Base-by-base conservation (phyloP, 2,113 vertebrate genomes). In the Corapipo altera region DNA sequence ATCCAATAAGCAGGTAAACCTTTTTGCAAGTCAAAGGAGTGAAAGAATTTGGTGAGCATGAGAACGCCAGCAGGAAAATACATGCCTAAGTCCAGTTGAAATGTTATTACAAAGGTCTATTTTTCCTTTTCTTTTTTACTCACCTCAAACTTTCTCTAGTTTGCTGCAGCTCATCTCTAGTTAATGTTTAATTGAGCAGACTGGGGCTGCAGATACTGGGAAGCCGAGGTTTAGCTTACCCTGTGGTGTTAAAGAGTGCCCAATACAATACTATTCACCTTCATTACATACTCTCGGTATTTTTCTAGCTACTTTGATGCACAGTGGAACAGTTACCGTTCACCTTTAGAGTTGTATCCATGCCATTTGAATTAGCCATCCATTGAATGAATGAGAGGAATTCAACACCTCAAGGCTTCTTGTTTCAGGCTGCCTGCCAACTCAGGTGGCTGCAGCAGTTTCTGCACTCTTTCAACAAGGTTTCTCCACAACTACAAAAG, bases 341-440 rank as follows among this genome's bases (percentile, higher is more conserved):
- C 57, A 81, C 62, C 15, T 28, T 75, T 65, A 28, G 59, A 65
- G n/a, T 2, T 64, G 32, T 69, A 64, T 85, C 65, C 70, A 48
- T 3, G 44, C 65, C 87, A 41, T 52, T 75, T 52, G 73, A 96
- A 92, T 91, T 92, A 95, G 32, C 73, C 65, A 91, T 69, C 77
- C 91, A 87, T 76, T 92, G 87, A 95, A 85, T 75, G 94, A 93
- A 94, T 61, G 76, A 64, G 30, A 89, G 54, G 89, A 96, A 93
- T 95, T 96, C 89, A 62, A 70, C 93, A 95, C 81, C 85, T 95
- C 78, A 82, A 88, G 85, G 85, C 74, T 92, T 84, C 70, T 72
- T 70, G 37, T 67, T 79, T 70, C 43, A 54, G 85, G 93, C 81
- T 93, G 20, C 48, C 46, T 62, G 91, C 89, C 95, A 96, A 32